Evolutionary conservation across 2,113 vertebrate species (phyloP).

Genomic region (Chlorocebus sabaeus): DNA sequence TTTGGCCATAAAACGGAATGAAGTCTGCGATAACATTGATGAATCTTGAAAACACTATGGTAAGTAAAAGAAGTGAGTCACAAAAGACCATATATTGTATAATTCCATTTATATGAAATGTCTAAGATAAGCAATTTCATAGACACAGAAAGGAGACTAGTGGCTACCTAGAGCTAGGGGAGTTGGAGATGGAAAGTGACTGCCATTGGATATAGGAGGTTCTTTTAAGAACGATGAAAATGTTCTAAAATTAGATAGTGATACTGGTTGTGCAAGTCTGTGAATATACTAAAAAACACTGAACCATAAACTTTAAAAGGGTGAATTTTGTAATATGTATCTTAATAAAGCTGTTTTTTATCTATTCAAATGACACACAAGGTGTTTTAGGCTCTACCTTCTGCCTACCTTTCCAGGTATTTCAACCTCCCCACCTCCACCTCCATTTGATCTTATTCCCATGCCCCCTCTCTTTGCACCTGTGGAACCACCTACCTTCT

Average conservation of each 20-base stretch:
- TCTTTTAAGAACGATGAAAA: neutral
- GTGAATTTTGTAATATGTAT: neutral
- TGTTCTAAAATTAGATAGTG: slow-evolving; percentile 3
- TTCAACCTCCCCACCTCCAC: neutral
- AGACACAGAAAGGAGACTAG: neutral
- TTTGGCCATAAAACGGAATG: neutral
- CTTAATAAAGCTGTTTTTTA: neutral
- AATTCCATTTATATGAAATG: neutral
- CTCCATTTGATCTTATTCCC: neutral
- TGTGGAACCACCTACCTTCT: neutral
- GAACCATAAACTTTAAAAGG: slow-evolving; percentile 18
- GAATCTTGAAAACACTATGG: neutral
- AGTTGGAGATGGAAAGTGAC: neutral
- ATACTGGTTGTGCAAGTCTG: neutral
- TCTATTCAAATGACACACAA: neutral
- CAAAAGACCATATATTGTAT: neutral
- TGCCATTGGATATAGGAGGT: neutral
- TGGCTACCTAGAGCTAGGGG: neutral
- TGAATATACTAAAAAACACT: neutral
- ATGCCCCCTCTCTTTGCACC: neutral
- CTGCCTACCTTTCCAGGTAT: neutral
- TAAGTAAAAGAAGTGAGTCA: neutral
- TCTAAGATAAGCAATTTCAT: neutral
- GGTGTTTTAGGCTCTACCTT: neutral
- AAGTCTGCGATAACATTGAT: neutral